Evolutionary conservation across 2,113 vertebrate species (phyloP).

Genomic region (Paracanthobrama guichenoti): DNA sequence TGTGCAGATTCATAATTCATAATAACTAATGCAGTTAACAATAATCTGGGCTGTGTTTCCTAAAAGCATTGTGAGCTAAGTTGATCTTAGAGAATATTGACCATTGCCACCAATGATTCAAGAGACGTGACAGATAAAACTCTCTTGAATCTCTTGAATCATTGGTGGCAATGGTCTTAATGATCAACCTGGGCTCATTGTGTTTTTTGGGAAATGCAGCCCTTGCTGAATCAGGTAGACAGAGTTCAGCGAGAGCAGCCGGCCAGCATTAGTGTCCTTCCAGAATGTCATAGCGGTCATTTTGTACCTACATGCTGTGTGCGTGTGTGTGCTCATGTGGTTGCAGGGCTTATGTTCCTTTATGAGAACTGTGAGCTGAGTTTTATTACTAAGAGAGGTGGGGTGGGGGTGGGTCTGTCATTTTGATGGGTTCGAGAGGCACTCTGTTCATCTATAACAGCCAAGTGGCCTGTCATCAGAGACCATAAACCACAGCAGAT

Average conservation of each 20-base stretch:
- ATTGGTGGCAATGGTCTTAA: too few relatives aligned
- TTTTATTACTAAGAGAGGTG: slow-evolving; percentile 48
- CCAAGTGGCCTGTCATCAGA: slow-evolving; percentile 69
- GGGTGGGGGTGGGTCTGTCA: slow-evolving; percentile 64
- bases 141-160: too few relatives aligned
- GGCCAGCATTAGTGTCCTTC: background rate
- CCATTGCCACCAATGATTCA: too few relatives aligned
- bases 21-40: background rate
- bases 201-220: too few relatives aligned
- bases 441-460: slow-evolving; percentile 68
- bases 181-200: too few relatives aligned
- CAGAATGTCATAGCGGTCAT: background rate
- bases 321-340: slow-evolving; percentile 1
- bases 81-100: too few relatives aligned
- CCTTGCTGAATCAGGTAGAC: background rate
- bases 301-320: slow-evolving; percentile 9
- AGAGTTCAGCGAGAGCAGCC: background rate
- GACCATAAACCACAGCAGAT: slow-evolving; percentile 67
- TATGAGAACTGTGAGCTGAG: slow-evolving; percentile 53
- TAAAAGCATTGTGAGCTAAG: too few relatives aligned
- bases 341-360: slow-evolving; percentile 48
- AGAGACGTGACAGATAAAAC: too few relatives aligned
- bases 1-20: background rate
- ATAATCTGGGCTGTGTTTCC: background rate
- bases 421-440: slow-evolving; percentile 64